Percentiles rank a stretch among this genome's conserved stretches.
These are phyloP conservation scores for Bellardia pandia DNA, from an alignment of 2,888 invertebrate genomes.

Conservation along the genomic window DNA sequence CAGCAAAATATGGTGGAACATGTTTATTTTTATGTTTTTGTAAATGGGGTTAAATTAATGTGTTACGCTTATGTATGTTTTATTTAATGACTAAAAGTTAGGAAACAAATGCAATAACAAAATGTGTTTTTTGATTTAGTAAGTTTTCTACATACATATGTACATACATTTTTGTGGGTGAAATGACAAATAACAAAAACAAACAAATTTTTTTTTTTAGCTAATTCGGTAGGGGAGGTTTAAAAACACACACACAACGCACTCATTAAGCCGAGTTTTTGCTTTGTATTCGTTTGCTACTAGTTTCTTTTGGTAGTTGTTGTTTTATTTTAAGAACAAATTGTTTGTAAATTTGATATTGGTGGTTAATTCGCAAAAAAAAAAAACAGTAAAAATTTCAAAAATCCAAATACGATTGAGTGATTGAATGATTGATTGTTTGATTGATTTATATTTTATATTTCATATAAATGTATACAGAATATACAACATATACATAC, in stretches of 20 bases:
- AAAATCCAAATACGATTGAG: slow-evolving; percentile 84
- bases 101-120: slow-evolving; percentile 44
- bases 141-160: background rate
- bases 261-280: slow-evolving; percentile 50
- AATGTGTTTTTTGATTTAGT: slow-evolving; percentile 40
- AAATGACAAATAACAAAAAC: slow-evolving; percentile 46
- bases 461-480: slow-evolving; percentile 51
- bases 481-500: slow-evolving; percentile 50
- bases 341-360: slow-evolving; percentile 52
- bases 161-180: background rate
- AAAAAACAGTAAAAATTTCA: slow-evolving; percentile 74
- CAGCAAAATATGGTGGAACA: slow-evolving; percentile 31
- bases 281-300: background rate
- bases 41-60: slow-evolving; percentile 23
- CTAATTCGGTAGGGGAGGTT: slow-evolving; percentile 29
- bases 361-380: slow-evolving; percentile 78
- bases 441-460: slow-evolving; percentile 47
- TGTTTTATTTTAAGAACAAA: slow-evolving; percentile 29
- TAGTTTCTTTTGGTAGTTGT: slow-evolving; percentile 7
- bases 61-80: slow-evolving; percentile 28
- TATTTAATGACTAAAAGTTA: background rate
- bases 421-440: slow-evolving; percentile 71
- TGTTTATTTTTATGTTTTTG: slow-evolving; percentile 11
- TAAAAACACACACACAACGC: slow-evolving; percentile 63
- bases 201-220: background rate